These are phyloP conservation scores for Prunella strophiata DNA, from an alignment of 2,797 vertebrate species.

Conservation along the genomic window DNA sequence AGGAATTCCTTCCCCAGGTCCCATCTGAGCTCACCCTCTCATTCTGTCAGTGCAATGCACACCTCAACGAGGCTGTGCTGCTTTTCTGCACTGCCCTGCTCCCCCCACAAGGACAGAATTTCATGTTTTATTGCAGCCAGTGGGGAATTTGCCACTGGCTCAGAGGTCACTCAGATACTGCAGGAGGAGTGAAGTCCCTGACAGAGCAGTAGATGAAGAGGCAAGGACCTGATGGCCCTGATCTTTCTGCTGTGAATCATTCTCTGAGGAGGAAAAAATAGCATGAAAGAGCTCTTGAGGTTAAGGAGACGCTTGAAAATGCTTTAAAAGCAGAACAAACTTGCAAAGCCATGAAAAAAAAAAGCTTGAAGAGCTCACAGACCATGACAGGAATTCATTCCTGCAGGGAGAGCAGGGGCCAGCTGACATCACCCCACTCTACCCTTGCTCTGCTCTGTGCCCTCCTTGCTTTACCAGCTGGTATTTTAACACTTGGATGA, in stretches of 20 bases:
- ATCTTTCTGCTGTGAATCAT: neutral
- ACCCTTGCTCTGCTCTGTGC: neutral
- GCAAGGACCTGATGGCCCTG: neutral
- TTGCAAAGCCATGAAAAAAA: neutral
- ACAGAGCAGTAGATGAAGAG: neutral
- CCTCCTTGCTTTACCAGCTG: neutral
- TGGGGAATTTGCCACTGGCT: neutral
- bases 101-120: neutral
- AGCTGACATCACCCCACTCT: neutral
- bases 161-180: neutral
- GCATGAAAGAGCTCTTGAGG: neutral
- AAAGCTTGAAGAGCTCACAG: neutral
- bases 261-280: neutral
- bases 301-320: neutral
- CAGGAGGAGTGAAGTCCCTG: neutral
- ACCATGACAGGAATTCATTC: neutral
- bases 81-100: neutral
- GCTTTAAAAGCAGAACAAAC: neutral
- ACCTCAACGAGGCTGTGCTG: neutral
- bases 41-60: accelerated
- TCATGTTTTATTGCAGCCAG: neutral
- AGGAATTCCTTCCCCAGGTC: accelerated
- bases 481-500: neutral
- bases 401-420: neutral
- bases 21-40: neutral